These are phyloP conservation scores for Rhabdomys pumilio DNA, from an alignment of 2,797 vertebrate genomes.

Conservation along the genomic window DNA sequence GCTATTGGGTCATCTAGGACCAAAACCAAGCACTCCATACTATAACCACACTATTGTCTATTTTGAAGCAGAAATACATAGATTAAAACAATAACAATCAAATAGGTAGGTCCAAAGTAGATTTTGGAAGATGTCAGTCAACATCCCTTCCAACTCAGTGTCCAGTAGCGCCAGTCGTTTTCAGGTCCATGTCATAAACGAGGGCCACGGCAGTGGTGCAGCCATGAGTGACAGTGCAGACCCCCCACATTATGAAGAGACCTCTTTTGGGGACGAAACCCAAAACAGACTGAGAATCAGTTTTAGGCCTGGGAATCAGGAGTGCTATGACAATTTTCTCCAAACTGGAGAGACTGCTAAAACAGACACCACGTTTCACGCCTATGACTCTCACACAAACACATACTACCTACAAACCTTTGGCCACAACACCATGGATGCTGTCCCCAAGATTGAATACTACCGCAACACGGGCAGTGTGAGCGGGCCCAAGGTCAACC, in stretches of 20 bases:
- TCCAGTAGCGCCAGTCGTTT: conserved; percentile 87
- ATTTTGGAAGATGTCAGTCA: conserved; percentile 89
- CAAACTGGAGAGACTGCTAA: conserved; percentile 90
- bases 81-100: not conserved
- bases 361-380: conserved; percentile 90
- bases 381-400: conserved; percentile 90
- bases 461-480: conserved; percentile 97
- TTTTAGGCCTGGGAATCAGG: conserved; percentile 90
- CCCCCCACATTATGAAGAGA: conserved; percentile 94
- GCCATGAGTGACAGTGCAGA: conserved; percentile 89
- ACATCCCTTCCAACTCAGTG: conserved; percentile 87
- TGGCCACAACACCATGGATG: conserved; percentile 97
- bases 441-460: conserved; percentile 96
- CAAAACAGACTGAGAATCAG: conserved; percentile 89
- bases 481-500: conserved; percentile 93
- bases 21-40: conserved; percentile 74
- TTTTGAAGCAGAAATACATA: conserved; percentile 73
- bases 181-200: conserved; percentile 90
- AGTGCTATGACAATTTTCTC: conserved; percentile 90
- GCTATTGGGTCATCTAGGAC: conserved; percentile 67
- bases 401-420: conserved; percentile 94
- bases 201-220: conserved; percentile 85
- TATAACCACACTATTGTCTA: conserved; percentile 60
- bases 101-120: not conserved
- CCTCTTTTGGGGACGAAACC: conserved; percentile 90